phyloP scores from a whole-genome alignment of 1,140 invertebrate genomes.

The Bombus superbus region DNA sequence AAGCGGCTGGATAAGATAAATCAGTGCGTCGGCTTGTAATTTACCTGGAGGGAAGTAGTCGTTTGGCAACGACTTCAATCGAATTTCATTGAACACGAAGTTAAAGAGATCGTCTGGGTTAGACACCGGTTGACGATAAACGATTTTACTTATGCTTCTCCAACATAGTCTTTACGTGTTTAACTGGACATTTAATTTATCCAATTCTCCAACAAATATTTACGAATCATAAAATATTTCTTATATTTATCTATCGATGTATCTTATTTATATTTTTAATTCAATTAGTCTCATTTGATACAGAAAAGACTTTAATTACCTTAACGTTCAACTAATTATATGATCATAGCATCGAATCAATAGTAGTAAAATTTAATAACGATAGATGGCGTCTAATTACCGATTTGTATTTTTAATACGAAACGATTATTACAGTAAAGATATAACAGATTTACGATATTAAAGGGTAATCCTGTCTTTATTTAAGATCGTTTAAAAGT shows the following conservation, averaged over 20 bases:
- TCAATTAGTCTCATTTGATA: not conserved
- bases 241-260: not conserved
- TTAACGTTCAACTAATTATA: not conserved
- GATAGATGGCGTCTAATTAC: not conserved
- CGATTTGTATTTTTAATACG: not conserved
- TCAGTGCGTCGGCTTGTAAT: conserved; percentile 33
- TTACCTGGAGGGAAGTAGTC: conserved; percentile 43
- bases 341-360: not conserved
- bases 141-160: conserved; percentile 18
- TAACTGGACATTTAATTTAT: conserved; percentile 1
- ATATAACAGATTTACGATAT: not conserved
- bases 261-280: not conserved
- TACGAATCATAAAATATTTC: not conserved
- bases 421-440: not conserved
- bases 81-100: conserved; percentile 41
- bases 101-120: conserved; percentile 39
- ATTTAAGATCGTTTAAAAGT: not conserved
- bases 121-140: conserved; percentile 36
- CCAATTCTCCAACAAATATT: no score
- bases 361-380: not conserved
- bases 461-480: not conserved
- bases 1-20: conserved; percentile 13
- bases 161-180: not conserved
- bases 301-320: not conserved
- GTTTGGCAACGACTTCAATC: conserved; percentile 51